These are phyloP conservation scores for Drosophila orosa DNA, from an alignment of 1,140 invertebrate genomes.

Conservation along the genomic window DNA sequence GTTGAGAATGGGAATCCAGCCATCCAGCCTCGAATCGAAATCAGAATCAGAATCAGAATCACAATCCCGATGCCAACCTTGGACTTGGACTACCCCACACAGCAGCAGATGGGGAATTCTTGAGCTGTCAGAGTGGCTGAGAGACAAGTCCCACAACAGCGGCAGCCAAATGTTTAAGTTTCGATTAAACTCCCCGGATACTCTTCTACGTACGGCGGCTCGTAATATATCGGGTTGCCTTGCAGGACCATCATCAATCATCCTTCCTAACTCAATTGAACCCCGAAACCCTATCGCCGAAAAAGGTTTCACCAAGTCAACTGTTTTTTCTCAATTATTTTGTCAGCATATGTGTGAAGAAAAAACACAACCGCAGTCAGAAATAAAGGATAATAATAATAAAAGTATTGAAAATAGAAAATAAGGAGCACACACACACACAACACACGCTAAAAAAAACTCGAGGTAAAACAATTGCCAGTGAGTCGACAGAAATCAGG, in stretches of 20 bases:
- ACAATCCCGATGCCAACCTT: slow-evolving; percentile 24
- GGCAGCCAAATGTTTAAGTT: slow-evolving; percentile 19
- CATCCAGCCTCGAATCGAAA: slow-evolving; percentile 20
- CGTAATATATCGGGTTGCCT: slow-evolving; percentile 11
- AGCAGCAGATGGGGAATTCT: slow-evolving; percentile 37
- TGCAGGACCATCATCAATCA: slow-evolving; percentile 42
- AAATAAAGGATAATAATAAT: slow-evolving; percentile 76
- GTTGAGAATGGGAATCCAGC: slow-evolving; percentile 43
- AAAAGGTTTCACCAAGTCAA: slow-evolving; percentile 44
- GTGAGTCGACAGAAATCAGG: slow-evolving; percentile 69
- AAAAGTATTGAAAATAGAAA: slow-evolving; percentile 53
- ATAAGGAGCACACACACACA: slow-evolving; percentile 9
- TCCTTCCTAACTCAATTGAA: slow-evolving; percentile 34
- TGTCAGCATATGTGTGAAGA: slow-evolving; percentile 79
- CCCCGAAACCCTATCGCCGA: slow-evolving; percentile 15
- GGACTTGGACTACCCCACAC: slow-evolving; percentile 54
- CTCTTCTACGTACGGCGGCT: slow-evolving; percentile 10
- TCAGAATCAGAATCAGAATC: slow-evolving; percentile 12
- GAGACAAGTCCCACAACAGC: slow-evolving; percentile 31
- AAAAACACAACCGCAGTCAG: slow-evolving; percentile 63
- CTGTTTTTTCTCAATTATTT: slow-evolving; percentile 73
- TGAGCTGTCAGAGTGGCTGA: slow-evolving; percentile 26
- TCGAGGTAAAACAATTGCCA: slow-evolving; percentile 70
- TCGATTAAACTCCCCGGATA: slow-evolving; percentile 18
- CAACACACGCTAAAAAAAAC: background rate